Conservation (phyloP, 2,888 invertebrate species). For the Labia minor region DNA sequence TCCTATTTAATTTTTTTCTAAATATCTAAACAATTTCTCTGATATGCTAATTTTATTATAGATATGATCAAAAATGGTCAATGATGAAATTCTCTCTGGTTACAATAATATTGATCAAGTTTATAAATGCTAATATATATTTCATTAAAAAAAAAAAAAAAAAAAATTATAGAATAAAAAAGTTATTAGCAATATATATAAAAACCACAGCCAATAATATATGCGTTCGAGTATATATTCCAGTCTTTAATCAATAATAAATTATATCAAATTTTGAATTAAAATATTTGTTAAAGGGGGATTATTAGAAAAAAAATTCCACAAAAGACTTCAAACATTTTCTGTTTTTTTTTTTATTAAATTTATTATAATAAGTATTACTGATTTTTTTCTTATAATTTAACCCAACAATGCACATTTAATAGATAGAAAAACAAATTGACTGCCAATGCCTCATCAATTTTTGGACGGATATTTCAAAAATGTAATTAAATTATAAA, state of each 20-base stretch:
- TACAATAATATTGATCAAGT: too few species aligned
- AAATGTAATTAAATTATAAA: neutral
- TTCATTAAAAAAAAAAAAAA: too few species aligned
- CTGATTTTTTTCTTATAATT: neutral
- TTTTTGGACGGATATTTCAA: slow-evolving; percentile 2
- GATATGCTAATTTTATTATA: too few species aligned
- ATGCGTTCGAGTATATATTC: neutral
- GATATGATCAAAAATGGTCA: too few species aligned
- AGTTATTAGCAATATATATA: neutral
- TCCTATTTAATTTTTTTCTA: too few species aligned
- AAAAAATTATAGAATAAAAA: too few species aligned
- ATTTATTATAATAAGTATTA: too few species aligned
- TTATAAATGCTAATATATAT: too few species aligned
- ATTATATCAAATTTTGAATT: neutral
- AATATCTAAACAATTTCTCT: too few species aligned
- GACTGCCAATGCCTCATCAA: neutral
- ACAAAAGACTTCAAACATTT: slow-evolving; percentile 2
- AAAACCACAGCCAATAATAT: slow-evolving; percentile 13
- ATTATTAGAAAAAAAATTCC: neutral
- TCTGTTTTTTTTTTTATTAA: neutral
- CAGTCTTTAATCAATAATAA: neutral
- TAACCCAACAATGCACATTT: neutral
- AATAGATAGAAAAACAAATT: neutral
- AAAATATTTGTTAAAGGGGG: too few species aligned
- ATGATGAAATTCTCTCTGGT: too few species aligned